Conservation (phyloP, 2,888 invertebrate genomes). For the Leptinotarsa rubiginosa region DNA sequence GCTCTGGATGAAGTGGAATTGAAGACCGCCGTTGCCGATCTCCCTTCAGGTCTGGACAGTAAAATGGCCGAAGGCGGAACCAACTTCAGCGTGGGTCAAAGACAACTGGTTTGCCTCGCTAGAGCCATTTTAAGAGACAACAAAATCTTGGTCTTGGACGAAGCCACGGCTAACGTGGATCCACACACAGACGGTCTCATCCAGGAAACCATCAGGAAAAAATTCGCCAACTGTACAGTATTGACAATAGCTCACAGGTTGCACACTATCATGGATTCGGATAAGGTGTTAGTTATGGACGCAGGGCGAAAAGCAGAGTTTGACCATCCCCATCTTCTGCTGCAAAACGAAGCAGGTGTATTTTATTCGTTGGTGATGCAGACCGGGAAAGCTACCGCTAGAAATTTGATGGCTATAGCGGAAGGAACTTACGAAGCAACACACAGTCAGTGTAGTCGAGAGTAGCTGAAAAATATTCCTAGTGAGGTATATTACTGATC, state of each 20-base stretch:
- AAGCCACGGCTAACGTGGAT: constrained; percentile 87
- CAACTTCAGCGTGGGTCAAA: constrained; percentile 67
- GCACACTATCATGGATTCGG: constrained; percentile 87
- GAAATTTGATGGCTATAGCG: background rate
- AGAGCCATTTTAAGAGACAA: constrained; percentile 69
- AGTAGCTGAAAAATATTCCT: too few species aligned
- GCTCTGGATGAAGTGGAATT: constrained; percentile 86
- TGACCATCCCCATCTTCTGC: constrained; percentile 76
- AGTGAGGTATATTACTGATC: too few species aligned
- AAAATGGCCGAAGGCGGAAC: constrained; percentile 78
- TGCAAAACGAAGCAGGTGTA: constrained; percentile 63
- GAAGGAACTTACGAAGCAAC: background rate
- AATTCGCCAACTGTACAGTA: constrained; percentile 63
- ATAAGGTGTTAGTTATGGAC: constrained; percentile 83
- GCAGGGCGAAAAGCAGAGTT: constrained; percentile 80
- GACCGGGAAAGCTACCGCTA: constrained; percentile 67
- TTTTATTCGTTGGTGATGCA: constrained; percentile 72
- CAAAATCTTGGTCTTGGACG: constrained; percentile 67
- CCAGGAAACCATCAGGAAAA: constrained; percentile 68
- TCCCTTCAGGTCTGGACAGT: constrained; percentile 74
- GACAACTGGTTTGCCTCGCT: constrained; percentile 78
- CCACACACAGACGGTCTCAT: constrained; percentile 82
- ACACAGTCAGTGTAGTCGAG: too few species aligned
- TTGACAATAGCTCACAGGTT: constrained; percentile 86
- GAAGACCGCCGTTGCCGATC: constrained; percentile 74